Percentiles rank a stretch among this genome's conserved stretches.
Evolutionary conservation across 2,797 vertebrate species (phyloP).

Genomic region (Cynopterus sphinx): DNA sequence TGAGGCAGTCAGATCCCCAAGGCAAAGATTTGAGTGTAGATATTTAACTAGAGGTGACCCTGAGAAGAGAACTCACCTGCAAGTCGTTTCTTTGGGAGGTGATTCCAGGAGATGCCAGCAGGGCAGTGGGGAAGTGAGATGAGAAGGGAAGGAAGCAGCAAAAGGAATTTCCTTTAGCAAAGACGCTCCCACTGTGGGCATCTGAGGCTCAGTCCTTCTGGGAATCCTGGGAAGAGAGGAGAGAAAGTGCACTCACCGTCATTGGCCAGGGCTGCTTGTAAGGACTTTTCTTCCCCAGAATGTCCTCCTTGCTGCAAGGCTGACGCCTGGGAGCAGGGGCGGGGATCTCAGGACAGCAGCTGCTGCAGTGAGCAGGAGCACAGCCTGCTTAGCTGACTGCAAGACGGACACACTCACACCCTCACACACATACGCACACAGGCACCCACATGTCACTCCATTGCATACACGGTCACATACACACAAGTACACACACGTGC

Average conservation of each 20-base stretch:
- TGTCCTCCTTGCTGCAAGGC: not conserved
- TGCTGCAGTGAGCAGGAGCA: not conserved
- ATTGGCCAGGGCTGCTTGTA: not conserved
- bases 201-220: not conserved
- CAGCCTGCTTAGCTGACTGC: not conserved
- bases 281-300: not conserved
- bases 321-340: not conserved
- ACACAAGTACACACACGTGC: not conserved
- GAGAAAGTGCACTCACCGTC: not conserved
- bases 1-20: no score
- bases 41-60: not conserved
- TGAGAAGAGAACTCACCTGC: not conserved
- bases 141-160: not conserved
- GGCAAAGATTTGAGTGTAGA: not conserved
- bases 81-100: not conserved
- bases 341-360: not conserved
- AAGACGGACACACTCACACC: not conserved
- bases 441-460: not conserved
- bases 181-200: not conserved
- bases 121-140: not conserved
- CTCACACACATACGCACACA: no score
- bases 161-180: not conserved
- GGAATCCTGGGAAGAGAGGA: not conserved
- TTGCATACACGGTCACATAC: not conserved
- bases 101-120: not conserved